Evolutionary conservation across 2,797 vertebrate genomes (phyloP).

Genomic region (Enteromius paludinosus): DNA sequence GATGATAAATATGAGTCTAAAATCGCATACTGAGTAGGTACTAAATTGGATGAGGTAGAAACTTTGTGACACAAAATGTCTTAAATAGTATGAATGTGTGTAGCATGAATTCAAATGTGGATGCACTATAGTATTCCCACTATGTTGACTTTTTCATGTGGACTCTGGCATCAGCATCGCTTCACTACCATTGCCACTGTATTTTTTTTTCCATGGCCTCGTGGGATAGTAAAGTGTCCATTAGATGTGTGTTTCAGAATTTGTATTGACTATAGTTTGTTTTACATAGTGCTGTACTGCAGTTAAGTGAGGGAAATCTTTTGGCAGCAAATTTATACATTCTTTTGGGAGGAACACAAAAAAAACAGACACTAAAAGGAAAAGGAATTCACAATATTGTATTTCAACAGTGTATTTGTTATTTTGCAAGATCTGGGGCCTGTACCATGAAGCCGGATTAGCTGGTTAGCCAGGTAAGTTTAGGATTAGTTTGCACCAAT

Average conservation of each 20-base stretch:
- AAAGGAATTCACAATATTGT: not conserved
- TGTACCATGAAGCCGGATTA: too few species aligned
- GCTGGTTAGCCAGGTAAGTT: too few species aligned
- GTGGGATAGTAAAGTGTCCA: not conserved
- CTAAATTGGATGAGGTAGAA: too few species aligned
- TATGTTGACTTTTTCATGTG: not conserved
- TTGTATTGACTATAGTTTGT: not conserved
- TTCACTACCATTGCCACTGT: not conserved
- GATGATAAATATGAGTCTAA: not conserved
- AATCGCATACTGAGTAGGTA: not conserved
- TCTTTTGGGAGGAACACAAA: not conserved
- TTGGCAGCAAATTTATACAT: not conserved
- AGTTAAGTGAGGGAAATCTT: not conserved
- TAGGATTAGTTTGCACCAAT: too few species aligned
- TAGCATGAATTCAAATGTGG: not conserved
- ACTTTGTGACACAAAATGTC: not conserved
- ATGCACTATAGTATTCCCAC: not conserved
- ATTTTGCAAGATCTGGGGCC: not conserved
- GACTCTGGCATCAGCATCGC: not conserved
- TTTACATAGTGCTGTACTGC: not conserved
- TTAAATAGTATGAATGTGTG: not conserved
- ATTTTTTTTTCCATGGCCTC: not conserved
- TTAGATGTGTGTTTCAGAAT: not conserved
- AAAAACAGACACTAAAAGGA: not conserved
- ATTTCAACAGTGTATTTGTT: not conserved